Base-by-base conservation (phyloP, 2,888 invertebrate species). In the Dicyrtomina minuta region DNA sequence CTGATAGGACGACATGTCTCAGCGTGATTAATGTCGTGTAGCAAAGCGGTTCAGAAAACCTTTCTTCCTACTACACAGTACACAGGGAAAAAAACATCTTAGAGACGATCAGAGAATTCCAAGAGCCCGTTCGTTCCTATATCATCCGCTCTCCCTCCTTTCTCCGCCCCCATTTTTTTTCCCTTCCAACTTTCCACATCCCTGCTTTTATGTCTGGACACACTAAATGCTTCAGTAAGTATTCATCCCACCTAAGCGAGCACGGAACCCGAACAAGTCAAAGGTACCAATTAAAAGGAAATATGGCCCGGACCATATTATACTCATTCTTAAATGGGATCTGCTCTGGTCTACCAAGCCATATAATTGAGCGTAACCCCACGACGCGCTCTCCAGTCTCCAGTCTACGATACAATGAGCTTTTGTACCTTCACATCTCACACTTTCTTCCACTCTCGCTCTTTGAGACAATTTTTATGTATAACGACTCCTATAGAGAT, bases 11-110 rank as follows among this genome's bases (percentile, higher is more conserved):
- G 61, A 65, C 59, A 53, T 59, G 72, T 67, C 70, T 64, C 62
- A 41, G 53, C 58, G 70, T 72, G 72, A 72, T 72, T 72, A 72
- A 72, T 72, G 72, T 67, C 62, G 59, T 64, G 56, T 64, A 41
- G 68, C 26, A 56, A 64, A 44, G 53, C 41, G 39, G 55, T 51
- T 61, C 17, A 27, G n/a, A 20, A 60, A 68, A 49, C 51, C 60
- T 20, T 49, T 59, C 49, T 27, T 55, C 26, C 24, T 55, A 22
- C 22, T 12, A 22, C 51, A 53, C 12, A 53, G 17, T n/a, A n/a
- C 33, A 33, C 4, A 33, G 33, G 8, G 33, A 51, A 51, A 33
- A 33, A 26, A 49, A 62, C 44, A 24, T 41, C 20, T 17, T 33
- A 49, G 39, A 49, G 62, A 65, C 53, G 65, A 65, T 65, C 65